Base-by-base conservation (phyloP, 1,140 invertebrate genomes). In the Micrasema longulum region DNA sequence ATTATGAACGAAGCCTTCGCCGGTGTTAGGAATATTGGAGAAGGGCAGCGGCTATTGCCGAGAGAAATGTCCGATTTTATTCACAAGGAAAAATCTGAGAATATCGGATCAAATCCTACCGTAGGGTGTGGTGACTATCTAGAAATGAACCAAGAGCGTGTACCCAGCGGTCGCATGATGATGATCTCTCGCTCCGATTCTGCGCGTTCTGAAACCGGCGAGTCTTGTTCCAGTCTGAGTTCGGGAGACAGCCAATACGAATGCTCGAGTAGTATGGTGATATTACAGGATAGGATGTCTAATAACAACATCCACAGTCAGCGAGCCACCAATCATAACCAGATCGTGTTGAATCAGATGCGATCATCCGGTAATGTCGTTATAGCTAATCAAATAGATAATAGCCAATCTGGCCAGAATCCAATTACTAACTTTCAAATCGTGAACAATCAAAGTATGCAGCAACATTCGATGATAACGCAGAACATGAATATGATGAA, bases 401-500 rank as follows among this genome's bases (percentile, higher is more conserved):
- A 23, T 6, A 47, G 4, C 23, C 23, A 50, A 38, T 23, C 26
- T 35, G 60, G 48, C 6, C 41, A 45, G 16, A 69, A 60, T 38
- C 16, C 10, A 20, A 55, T 80, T 79, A 78, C 84, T 71, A 84
- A 85, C 79, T 85, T 84, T 78, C 83, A 84, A 75, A 80, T 84
- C 71, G 79, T 84, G 79, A 82, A 84, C 81, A 83, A 84, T 71
- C 83, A 83, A 31, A 31, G 26, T 81, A 80, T 84, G 69, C 80
- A 82, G 52, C 83, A 84, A 22, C 84, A 84, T 64, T 84, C 83
- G 52, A 84, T 84, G 79, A 82, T 84, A 70, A 85, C 84, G 80
- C 83, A 84, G 69, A 84, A 82, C 80, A 82, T 84, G 73, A 84
- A 82, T 79, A 84, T 84, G 80, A 78, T 85, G 72, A 85, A 83